Evolutionary conservation across 2,888 invertebrate genomes (phyloP).

Genomic region (Scaptomyza tumidula): DNA sequence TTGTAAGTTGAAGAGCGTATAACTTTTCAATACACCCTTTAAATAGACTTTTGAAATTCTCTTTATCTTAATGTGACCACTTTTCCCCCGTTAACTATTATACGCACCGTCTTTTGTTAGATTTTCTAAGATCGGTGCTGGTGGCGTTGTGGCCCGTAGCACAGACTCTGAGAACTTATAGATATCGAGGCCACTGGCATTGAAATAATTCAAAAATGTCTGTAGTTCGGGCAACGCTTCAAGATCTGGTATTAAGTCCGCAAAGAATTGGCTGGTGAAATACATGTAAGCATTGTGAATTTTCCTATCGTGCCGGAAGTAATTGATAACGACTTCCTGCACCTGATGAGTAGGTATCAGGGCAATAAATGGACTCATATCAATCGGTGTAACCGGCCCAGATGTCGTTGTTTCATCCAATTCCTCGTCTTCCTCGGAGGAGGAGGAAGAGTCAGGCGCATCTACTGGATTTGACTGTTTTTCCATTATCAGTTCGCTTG

Average conservation of each 20-base stretch:
- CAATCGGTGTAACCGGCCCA: constrained; percentile 61
- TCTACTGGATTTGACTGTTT: constrained; percentile 11
- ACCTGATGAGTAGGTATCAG: constrained; percentile 80
- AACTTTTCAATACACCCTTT: too few species aligned
- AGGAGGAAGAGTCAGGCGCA: background rate
- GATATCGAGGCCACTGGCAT: constrained; percentile 82
- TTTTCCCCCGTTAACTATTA: constrained; percentile 1
- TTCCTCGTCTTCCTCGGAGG: constrained; percentile 20
- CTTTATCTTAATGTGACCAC: background rate
- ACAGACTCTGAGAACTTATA: constrained; percentile 70
- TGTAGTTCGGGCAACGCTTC: constrained; percentile 78
- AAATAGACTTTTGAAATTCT: too few species aligned
- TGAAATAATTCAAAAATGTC: constrained; percentile 80
- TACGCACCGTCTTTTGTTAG: constrained; percentile 58
- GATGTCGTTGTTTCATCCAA: constrained; percentile 15
- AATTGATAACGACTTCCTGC: constrained; percentile 76
- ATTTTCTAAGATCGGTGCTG: background rate
- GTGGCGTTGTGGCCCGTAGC: constrained; percentile 51
- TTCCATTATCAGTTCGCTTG: constrained; percentile 13
- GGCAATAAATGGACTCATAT: constrained; percentile 81
- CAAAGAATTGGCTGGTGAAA: constrained; percentile 75
- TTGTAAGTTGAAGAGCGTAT: background rate
- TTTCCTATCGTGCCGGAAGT: constrained; percentile 81
- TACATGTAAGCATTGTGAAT: constrained; percentile 81
- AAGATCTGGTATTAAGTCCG: constrained; percentile 71